phyloP scores from a whole-genome alignment of 2,113 vertebrate genomes.

The Carassius gibelio region DNA sequence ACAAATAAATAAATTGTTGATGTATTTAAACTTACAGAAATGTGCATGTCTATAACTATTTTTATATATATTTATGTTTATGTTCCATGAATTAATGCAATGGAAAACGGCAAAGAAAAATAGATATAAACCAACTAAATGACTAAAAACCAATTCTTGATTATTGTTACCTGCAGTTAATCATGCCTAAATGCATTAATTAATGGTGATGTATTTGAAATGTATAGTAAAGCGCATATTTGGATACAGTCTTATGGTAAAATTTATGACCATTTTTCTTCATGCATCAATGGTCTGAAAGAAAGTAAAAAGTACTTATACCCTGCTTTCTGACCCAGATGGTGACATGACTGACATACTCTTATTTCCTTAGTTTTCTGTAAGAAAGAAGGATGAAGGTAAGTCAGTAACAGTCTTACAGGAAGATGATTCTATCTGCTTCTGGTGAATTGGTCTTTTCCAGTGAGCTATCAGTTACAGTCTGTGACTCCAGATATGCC shows the following conservation, averaged over 20 bases:
- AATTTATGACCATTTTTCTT: neutral
- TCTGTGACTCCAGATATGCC: slow-evolving; percentile 51
- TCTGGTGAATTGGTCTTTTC: neutral
- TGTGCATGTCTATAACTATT: no score
- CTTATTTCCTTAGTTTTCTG: neutral
- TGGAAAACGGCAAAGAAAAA: no score
- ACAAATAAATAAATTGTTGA: neutral
- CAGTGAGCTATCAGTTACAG: slow-evolving; percentile 40
- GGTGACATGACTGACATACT: neutral
- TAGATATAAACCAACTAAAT: no score
- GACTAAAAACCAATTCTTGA: no score
- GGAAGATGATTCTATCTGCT: neutral
- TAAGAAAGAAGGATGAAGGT: neutral
- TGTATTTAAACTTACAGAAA: no score
- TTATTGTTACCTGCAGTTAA: neutral
- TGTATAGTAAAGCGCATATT: neutral
- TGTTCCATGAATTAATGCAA: no score
- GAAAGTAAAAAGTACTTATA: neutral
- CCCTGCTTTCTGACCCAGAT: neutral
- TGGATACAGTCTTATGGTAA: neutral
- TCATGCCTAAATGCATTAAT: neutral
- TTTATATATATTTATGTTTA: no score
- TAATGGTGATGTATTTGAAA: neutral
- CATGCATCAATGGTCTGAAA: neutral
- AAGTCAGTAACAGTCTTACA: neutral